Evolutionary conservation across 1,140 invertebrate species (phyloP).

Genomic region (Zaprionus inermis): DNA sequence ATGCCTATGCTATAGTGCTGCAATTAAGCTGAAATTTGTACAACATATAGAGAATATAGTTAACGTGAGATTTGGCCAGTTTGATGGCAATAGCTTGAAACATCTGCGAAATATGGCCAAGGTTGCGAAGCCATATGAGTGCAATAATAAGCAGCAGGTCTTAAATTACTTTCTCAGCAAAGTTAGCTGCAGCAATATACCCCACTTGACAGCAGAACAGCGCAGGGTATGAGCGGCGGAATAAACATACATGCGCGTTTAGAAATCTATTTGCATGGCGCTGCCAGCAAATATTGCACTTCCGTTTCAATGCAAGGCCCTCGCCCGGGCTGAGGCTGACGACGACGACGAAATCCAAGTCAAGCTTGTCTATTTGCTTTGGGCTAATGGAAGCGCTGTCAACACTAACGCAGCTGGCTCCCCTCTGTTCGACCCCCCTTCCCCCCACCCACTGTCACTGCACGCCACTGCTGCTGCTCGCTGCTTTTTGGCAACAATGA

Average conservation of each 20-base stretch:
- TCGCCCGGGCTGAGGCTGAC: background rate
- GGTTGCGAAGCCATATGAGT: too few species aligned
- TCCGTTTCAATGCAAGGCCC: constrained; percentile 55
- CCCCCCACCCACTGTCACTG: background rate
- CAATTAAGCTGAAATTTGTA: too few species aligned
- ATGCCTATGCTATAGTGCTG: too few species aligned
- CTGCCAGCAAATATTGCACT: constrained; percentile 72
- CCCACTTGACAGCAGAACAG: background rate
- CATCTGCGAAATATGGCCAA: too few species aligned
- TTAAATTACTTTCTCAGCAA: too few species aligned
- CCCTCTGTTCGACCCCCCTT: too few species aligned
- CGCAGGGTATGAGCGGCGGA: constrained; percentile 4
- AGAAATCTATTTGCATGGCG: constrained; percentile 72
- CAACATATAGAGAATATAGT: too few species aligned
- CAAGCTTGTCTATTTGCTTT: constrained; percentile 75
- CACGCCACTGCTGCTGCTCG: background rate
- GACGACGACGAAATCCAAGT: constrained; percentile 61
- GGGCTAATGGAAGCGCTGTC: constrained; percentile 64
- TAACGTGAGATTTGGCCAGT: too few species aligned
- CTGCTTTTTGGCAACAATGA: constrained; percentile 72
- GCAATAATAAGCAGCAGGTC: background rate
- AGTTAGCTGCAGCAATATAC: background rate
- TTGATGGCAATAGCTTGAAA: too few species aligned
- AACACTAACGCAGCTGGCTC: constrained; percentile 27
- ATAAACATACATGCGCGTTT: constrained; percentile 56